A percentile compares a stretch with the other conserved stretches of the same genome.
Conservation (phyloP, 1,140 invertebrate genomes). For the Achroia grisella region DNA sequence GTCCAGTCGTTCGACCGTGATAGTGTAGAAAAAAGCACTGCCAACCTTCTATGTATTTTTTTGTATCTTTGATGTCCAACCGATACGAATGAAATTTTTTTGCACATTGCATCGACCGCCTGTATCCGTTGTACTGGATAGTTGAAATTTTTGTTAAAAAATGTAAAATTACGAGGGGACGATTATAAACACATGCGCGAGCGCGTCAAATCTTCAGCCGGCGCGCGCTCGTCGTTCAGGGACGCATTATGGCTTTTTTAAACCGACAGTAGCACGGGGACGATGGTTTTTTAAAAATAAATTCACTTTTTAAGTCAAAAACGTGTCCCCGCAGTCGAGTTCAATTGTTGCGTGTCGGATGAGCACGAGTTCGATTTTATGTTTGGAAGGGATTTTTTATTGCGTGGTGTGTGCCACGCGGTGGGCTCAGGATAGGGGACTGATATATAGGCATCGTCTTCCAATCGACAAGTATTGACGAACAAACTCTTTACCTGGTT, state of each 20-base stretch:
- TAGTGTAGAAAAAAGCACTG: slow-evolving; percentile 46
- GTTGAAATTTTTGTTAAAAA: slow-evolving; percentile 56
- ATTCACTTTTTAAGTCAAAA: slow-evolving; percentile 61
- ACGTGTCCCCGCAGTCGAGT: slow-evolving; percentile 59
- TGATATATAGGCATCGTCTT: slow-evolving; percentile 16
- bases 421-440: slow-evolving; percentile 7
- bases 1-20: slow-evolving; percentile 53
- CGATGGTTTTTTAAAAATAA: slow-evolving; percentile 68
- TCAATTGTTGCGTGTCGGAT: slow-evolving; percentile 71
- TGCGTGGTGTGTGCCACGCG: slow-evolving; percentile 48
- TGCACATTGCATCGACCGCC: slow-evolving; percentile 37
- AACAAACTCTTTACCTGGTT: slow-evolving; percentile 28
- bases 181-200: slow-evolving; percentile 68
- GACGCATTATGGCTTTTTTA: slow-evolving; percentile 67
- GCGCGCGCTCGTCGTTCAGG: slow-evolving; percentile 48
- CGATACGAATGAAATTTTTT: slow-evolving; percentile 40
- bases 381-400: slow-evolving; percentile 66
- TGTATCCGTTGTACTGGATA: slow-evolving; percentile 50
- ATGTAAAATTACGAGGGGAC: slow-evolving; percentile 64
- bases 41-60: slow-evolving; percentile 35
- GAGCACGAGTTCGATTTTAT: slow-evolving; percentile 67
- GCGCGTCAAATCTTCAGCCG: slow-evolving; percentile 71
- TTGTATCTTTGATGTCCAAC: slow-evolving; percentile 50
- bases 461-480: slow-evolving; percentile 15
- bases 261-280: slow-evolving; percentile 49